These are phyloP conservation scores for Macrochelys suwanniensis DNA, from an alignment of 2,797 vertebrate genomes.

Conservation along the genomic window DNA sequence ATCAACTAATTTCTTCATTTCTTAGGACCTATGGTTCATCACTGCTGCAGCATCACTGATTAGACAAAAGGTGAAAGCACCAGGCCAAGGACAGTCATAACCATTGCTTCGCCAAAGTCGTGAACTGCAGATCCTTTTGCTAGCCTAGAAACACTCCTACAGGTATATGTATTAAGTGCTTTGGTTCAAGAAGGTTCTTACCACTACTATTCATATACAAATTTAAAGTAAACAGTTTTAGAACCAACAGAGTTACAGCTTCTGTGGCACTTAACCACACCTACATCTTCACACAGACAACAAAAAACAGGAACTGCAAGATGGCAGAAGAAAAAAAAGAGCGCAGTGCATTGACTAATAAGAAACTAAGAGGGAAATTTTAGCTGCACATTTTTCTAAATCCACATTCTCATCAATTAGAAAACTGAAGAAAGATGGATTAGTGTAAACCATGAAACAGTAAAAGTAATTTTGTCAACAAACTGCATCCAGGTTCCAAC, in stretches of 20 bases:
- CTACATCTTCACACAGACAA: not conserved
- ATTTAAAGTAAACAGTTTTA: not conserved
- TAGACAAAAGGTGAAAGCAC: not conserved
- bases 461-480: not conserved
- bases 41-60: not conserved
- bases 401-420: not conserved
- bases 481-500: not conserved
- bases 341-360: accelerated
- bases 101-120: not conserved
- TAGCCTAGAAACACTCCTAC: not conserved
- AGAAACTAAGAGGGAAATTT: not conserved
- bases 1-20: not conserved
- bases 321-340: not conserved
- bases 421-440: not conserved
- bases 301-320: not conserved
- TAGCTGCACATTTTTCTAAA: accelerated
- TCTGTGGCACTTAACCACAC: not conserved
- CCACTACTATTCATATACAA: not conserved
- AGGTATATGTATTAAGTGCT: not conserved
- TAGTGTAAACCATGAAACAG: not conserved
- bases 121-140: not conserved
- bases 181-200: not conserved
- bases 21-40: not conserved
- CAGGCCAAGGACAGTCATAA: not conserved
- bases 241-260: not conserved